Base-by-base conservation (phyloP, 2,888 invertebrate genomes). In the Catocala nupta region DNA sequence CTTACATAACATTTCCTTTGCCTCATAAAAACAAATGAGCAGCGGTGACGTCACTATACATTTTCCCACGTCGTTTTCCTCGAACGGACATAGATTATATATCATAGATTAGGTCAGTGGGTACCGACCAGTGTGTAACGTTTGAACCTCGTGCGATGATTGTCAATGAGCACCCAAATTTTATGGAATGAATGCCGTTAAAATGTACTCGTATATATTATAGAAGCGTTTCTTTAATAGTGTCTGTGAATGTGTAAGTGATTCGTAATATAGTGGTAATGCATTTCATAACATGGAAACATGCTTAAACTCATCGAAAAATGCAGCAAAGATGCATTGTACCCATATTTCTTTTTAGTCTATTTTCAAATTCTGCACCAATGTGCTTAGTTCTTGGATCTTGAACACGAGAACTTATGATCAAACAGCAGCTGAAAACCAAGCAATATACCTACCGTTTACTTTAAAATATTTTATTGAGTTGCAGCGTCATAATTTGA, bases 91-190 rank as follows among this genome's bases (percentile, higher is more conserved):
- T 47, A 66, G 67, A 69, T 77, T 68, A 71, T 50, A 63, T 58
- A 68, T 59, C 54, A 61, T 54, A 52, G 64, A 69, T 64, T 77
- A 58, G 76, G 75, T 76, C 67, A 76, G 75, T 77, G 53, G 68
- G 75, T 66, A 55, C 52, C n/a, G 62, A 57, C 59, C 50, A 50
- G 51, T 50, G 58, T 39, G 63, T 58, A 51, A 54, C 52, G 66
- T 13, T 10, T n/a, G 12, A 25, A 16, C 42, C 39, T 49, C 78
- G 75, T 68, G 73, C 16, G 1, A 4, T 52, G 78, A 25, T 49
- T 77, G 44, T 33, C 64, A 77, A 77, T 77, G 48, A 54, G 42
- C 44, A 52, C 73, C 75, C 42, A 68, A 75, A 67, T 75, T 64
- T 48, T 16, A 47, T 57, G 51, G 53, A 51, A 59, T 50, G 55